These are phyloP conservation scores for Chromobotia macracanthus DNA, from an alignment of 2,797 vertebrate species.

Conservation along the genomic window DNA sequence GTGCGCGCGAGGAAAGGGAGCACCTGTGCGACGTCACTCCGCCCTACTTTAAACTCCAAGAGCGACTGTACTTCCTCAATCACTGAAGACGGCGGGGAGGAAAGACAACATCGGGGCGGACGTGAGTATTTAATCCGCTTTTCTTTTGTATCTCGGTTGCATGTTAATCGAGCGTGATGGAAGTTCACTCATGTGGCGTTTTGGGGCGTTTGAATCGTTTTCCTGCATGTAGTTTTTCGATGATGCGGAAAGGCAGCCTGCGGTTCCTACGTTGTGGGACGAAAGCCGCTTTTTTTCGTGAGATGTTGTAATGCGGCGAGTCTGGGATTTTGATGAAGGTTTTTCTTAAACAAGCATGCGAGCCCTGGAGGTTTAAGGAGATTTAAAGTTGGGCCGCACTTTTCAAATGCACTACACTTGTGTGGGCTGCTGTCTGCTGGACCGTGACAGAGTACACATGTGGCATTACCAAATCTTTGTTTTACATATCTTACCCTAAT, in stretches of 20 bases:
- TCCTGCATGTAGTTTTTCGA: background rate
- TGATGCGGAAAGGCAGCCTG: conserved; percentile 5
- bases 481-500: background rate
- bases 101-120: background rate
- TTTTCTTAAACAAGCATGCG: background rate
- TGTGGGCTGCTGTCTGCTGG: conserved; percentile 9
- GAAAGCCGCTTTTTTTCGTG: background rate
- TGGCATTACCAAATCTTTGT: background rate
- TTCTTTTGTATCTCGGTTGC: background rate
- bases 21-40: conserved; percentile 74
- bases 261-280: background rate
- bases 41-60: conserved; percentile 62
- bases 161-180: background rate
- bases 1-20: conserved; percentile 34
- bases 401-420: background rate
- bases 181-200: background rate
- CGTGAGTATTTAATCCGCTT: conserved; percentile 33
- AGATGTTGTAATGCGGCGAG: background rate
- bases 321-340: background rate
- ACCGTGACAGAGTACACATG: conserved; percentile 8
- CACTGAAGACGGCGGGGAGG: conserved; percentile 4
- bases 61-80: conserved; percentile 77
- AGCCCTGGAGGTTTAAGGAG: background rate
- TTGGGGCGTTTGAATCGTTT: background rate
- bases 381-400: background rate